Evolutionary conservation across 2,113 vertebrate genomes (phyloP).

Genomic region (Picathartes gymnocephalus): DNA sequence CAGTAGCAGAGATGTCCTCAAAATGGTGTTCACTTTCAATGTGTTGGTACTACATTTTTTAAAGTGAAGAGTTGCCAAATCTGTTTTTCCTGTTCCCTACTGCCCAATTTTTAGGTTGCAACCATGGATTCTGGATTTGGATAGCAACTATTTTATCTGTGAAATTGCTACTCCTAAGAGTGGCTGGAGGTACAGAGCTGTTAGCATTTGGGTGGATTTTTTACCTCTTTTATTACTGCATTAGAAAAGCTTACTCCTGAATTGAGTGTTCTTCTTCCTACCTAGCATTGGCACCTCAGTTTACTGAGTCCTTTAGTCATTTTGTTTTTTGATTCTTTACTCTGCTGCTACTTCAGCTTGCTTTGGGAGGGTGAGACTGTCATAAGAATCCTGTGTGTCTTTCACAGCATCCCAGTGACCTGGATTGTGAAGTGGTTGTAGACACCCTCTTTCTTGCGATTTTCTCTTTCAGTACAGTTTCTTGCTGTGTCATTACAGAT

Average conservation of each 20-base stretch:
- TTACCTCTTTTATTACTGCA: background rate
- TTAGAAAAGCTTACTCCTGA: background rate
- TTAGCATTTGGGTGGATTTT: background rate
- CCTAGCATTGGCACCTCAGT: background rate
- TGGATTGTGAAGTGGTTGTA: background rate
- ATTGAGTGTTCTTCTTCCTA: background rate
- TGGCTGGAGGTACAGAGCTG: background rate
- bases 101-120: background rate
- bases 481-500: background rate
- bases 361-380: background rate
- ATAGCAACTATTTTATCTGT: background rate
- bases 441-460: background rate
- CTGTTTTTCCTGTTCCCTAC: background rate
- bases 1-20: background rate
- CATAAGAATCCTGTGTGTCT: background rate
- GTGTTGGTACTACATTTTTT: background rate
- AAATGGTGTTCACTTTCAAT: background rate
- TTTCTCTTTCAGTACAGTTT: background rate
- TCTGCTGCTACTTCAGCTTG: background rate
- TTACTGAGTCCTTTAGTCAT: background rate
- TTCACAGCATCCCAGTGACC: background rate
- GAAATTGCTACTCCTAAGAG: background rate
- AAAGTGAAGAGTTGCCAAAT: background rate
- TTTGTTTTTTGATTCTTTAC: background rate
- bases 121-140: background rate